These are phyloP conservation scores for Tortrix viridana DNA, from an alignment of 2,888 invertebrate genomes.

Conservation along the genomic window DNA sequence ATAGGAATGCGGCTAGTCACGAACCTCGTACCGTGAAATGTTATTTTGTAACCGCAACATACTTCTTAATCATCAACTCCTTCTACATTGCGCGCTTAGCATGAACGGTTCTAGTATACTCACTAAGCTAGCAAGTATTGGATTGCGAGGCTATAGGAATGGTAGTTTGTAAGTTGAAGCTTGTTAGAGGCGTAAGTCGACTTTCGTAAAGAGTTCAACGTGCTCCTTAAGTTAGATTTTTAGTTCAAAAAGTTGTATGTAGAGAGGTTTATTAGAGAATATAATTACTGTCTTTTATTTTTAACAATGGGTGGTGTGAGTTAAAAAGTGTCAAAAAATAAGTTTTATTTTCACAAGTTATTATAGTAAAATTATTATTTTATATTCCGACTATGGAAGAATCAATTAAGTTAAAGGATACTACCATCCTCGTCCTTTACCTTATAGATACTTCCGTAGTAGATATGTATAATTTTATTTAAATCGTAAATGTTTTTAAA, in stretches of 20 bases:
- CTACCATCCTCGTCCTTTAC: too few relatives aligned
- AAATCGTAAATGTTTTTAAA: too few relatives aligned
- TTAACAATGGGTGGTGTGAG: too few relatives aligned
- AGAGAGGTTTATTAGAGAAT: conserved; percentile 12
- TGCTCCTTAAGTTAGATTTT: conserved; percentile 52
- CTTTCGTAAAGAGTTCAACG: conserved; percentile 77
- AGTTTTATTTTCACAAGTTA: too few relatives aligned
- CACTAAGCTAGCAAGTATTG: not conserved
- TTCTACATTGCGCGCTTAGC: conserved; percentile 8
- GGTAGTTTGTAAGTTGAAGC: conserved; percentile 7
- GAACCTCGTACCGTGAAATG: conserved; percentile 44
- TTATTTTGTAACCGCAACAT: conserved; percentile 44
- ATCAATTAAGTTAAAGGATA: too few relatives aligned
- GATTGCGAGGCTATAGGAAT: not conserved
- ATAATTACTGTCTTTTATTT: not conserved
- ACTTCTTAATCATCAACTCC: not conserved
- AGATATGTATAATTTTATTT: too few relatives aligned
- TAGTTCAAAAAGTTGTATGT: conserved; percentile 21
- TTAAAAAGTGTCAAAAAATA: too few relatives aligned
- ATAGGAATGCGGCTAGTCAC: conserved; percentile 55
- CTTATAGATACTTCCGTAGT: too few relatives aligned
- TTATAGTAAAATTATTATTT: too few relatives aligned
- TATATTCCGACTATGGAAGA: too few relatives aligned
- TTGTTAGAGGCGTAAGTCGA: conserved; percentile 49
- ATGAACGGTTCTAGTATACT: not conserved